Conservation (phyloP, 1,140 invertebrate genomes). For the Lepidotrigona ventralis region DNA sequence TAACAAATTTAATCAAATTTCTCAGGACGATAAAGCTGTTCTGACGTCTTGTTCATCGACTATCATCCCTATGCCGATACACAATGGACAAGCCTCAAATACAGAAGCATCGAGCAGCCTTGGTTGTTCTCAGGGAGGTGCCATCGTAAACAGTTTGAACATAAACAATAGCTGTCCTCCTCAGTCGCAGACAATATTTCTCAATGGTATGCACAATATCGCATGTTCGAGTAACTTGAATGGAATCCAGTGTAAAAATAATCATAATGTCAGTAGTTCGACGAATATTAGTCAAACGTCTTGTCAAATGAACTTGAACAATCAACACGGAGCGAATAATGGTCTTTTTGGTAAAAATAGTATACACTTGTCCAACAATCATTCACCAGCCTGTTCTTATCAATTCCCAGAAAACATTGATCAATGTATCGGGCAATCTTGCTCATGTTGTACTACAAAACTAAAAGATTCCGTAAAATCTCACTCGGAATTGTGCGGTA, state of each 20-base stretch:
- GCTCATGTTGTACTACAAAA: conserved; percentile 59
- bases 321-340: conserved; percentile 15
- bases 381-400: conserved; percentile 71
- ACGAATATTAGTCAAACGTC: neutral
- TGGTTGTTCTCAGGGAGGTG: conserved; percentile 53
- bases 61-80: conserved; percentile 71
- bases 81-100: conserved; percentile 71
- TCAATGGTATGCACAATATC: conserved; percentile 65
- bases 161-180: conserved; percentile 56
- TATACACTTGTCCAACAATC: conserved; percentile 33
- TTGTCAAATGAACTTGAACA: neutral
- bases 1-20: conserved; percentile 74
- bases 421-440: conserved; percentile 62
- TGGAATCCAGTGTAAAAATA: conserved; percentile 70
- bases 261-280: conserved; percentile 31
- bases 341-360: conserved; percentile 34
- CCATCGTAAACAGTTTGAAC: conserved; percentile 59
- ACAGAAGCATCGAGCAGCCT: conserved; percentile 78
- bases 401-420: conserved; percentile 69
- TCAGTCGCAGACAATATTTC: conserved; percentile 59
- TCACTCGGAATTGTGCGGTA: conserved; percentile 57
- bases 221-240: conserved; percentile 58
- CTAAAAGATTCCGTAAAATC: conserved; percentile 67
- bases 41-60: conserved; percentile 51
- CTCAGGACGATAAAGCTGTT: conserved; percentile 68